Evolutionary conservation across 2,888 invertebrate species (phyloP).

Genomic region (Drosophila leonis): DNA sequence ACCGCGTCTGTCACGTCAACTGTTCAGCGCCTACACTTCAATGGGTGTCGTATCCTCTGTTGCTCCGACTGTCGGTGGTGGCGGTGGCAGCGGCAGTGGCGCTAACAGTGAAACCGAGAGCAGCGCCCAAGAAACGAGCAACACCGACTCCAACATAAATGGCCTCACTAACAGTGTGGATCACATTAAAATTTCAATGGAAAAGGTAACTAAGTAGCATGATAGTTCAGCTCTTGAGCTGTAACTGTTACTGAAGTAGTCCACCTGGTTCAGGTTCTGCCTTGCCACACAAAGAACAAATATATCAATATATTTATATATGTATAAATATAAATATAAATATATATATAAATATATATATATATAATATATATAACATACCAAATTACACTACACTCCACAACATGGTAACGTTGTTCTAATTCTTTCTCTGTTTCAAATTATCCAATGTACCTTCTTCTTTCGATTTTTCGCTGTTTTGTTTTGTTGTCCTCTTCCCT

Average conservation of each 20-base stretch:
- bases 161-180: slow-evolving; percentile 80
- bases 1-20: slow-evolving; percentile 64
- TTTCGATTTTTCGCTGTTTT: slow-evolving; percentile 56
- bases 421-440: slow-evolving; percentile 63
- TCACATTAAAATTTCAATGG: slow-evolving; percentile 79
- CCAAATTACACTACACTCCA: slow-evolving; percentile 26
- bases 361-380: slow-evolving; percentile 12
- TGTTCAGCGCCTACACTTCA: slow-evolving; percentile 55
- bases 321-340: not conserved
- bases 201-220: slow-evolving; percentile 81
- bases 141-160: slow-evolving; percentile 77
- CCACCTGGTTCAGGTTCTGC: slow-evolving; percentile 29
- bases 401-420: slow-evolving; percentile 57
- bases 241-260: slow-evolving; percentile 19
- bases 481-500: slow-evolving; percentile 43
- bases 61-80: slow-evolving; percentile 21
- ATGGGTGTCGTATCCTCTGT: slow-evolving; percentile 27
- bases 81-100: slow-evolving; percentile 47
- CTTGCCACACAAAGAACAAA: slow-evolving; percentile 19
- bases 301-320: not conserved
- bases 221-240: not conserved
- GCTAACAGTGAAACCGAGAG: slow-evolving; percentile 62
- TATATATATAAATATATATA: slow-evolving; percentile 2
- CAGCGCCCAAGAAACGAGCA: slow-evolving; percentile 65
- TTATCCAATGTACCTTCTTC: slow-evolving; percentile 39